Conservation (phyloP, 2,113 vertebrate species). For the Tachuris rubrigastra region DNA sequence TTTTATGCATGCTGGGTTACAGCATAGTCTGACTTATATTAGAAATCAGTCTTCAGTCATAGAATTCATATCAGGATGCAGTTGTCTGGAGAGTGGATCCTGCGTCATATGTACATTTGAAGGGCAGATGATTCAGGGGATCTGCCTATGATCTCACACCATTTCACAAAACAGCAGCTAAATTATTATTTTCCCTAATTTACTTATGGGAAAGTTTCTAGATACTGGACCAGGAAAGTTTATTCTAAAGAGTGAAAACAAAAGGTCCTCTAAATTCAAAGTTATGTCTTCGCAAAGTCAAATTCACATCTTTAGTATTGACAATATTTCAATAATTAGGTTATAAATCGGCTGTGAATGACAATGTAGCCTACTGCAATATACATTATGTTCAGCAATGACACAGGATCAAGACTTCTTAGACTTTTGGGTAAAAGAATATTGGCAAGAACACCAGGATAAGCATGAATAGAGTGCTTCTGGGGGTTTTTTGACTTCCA, state of each 20-base stretch:
- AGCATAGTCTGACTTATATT: neutral
- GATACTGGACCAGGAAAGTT: neutral
- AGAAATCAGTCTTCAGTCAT: constrained; percentile 1
- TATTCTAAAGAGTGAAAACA: neutral
- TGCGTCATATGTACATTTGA: neutral
- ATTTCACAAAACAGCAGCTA: neutral
- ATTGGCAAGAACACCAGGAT: neutral
- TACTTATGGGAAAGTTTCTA: neutral
- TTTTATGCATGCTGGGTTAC: constrained; percentile 17
- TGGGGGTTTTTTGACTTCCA: constrained; percentile 41
- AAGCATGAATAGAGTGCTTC: neutral
- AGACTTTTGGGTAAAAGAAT: neutral
- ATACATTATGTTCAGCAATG: neutral
- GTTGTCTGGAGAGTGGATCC: neutral
- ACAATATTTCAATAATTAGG: neutral
- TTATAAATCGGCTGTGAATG: neutral
- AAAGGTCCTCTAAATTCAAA: neutral
- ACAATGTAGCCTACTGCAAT: neutral
- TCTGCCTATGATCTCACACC: neutral
- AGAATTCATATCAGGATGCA: constrained; percentile 3
- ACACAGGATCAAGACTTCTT: neutral
- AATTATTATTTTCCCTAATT: neutral
- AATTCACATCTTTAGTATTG: neutral
- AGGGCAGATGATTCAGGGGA: neutral
- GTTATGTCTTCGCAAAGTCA: neutral